Evolutionary conservation across 2,888 invertebrate genomes (phyloP).

Genomic region (Orthonychiurus folsomi): DNA sequence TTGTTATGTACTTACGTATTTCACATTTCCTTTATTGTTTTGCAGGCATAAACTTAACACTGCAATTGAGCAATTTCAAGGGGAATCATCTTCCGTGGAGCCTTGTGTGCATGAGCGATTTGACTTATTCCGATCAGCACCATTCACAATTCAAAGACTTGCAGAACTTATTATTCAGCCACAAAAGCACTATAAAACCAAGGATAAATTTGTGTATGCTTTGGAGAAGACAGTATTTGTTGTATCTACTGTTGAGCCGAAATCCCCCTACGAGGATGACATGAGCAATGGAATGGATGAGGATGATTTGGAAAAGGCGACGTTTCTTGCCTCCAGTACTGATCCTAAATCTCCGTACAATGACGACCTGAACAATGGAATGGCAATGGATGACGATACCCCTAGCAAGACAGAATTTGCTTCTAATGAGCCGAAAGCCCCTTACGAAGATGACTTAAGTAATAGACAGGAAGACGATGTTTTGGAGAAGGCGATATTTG

Average conservation of each 20-base stretch:
- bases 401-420: too few relatives aligned
- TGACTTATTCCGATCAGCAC: slow-evolving; percentile 51
- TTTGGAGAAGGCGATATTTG: too few relatives aligned
- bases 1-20: neutral
- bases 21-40: too few relatives aligned
- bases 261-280: slow-evolving; percentile 16
- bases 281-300: slow-evolving; percentile 2
- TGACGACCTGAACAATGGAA: too few relatives aligned
- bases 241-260: slow-evolving; percentile 54
- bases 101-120: slow-evolving; percentile 33
- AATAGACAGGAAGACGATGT: too few relatives aligned
- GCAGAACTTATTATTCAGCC: slow-evolving; percentile 88
- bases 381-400: too few relatives aligned
- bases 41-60: slow-evolving; percentile 31
- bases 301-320: too few relatives aligned
- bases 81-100: slow-evolving; percentile 29
- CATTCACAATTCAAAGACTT: slow-evolving; percentile 90
- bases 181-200: slow-evolving; percentile 84
- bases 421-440: too few relatives aligned
- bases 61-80: slow-evolving; percentile 32
- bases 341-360: too few relatives aligned
- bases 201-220: slow-evolving; percentile 94
- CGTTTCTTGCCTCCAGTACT: too few relatives aligned
- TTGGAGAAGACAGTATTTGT: slow-evolving; percentile 90
- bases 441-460: too few relatives aligned